phyloP scores from a whole-genome alignment of 2,888 invertebrate genomes.

The Eubasilissa splendida region DNA sequence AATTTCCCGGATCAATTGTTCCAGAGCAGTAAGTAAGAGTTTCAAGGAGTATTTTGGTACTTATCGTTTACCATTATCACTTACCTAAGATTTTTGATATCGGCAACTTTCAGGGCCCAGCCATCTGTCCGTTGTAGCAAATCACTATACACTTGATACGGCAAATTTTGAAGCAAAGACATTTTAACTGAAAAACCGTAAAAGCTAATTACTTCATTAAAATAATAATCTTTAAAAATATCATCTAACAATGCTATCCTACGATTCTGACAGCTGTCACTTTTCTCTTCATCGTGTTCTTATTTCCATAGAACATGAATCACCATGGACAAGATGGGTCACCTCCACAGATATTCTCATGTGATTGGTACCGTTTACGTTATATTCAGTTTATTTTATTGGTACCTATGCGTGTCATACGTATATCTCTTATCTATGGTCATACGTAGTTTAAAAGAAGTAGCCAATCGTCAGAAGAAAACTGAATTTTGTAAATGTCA shows the following conservation, averaged over 20 bases:
- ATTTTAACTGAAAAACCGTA: slow-evolving; percentile 59
- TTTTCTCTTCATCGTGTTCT: neutral
- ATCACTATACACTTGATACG: slow-evolving; percentile 63
- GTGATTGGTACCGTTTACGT: no score
- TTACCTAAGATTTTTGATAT: slow-evolving; percentile 66
- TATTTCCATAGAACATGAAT: slow-evolving; percentile 4
- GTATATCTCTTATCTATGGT: no score
- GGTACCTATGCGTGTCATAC: no score
- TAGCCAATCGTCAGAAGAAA: neutral
- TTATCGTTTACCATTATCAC: slow-evolving; percentile 42
- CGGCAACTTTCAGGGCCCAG: slow-evolving; percentile 66
- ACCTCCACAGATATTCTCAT: no score
- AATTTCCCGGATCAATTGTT: no score
- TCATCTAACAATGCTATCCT: neutral
- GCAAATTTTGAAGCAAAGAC: slow-evolving; percentile 66
- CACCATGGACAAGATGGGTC: neutral
- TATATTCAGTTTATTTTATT: no score
- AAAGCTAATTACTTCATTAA: neutral
- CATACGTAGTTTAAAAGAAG: neutral
- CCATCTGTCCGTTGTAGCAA: slow-evolving; percentile 62
- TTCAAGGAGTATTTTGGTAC: no score
- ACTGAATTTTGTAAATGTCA: slow-evolving; percentile 30
- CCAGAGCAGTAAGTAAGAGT: no score
- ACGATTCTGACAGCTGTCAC: slow-evolving; percentile 29
- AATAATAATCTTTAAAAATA: slow-evolving; percentile 7